Percentiles rank a stretch among this genome's conserved stretches.
Conservation (phyloP, 2,797 vertebrate species). For the Xyrichtys novacula region DNA sequence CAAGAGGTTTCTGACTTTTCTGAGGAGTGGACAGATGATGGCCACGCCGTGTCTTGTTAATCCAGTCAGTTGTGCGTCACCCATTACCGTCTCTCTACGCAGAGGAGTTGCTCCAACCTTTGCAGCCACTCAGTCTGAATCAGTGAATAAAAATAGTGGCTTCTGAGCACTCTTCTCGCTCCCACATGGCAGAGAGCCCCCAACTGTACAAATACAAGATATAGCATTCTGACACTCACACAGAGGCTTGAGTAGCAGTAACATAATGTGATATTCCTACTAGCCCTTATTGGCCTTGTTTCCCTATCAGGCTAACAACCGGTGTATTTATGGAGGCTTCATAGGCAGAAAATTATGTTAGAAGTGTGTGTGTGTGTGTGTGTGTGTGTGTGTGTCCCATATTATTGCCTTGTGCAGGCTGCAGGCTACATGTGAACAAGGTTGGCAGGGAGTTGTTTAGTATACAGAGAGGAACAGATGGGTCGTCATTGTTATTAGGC, state of each 20-base stretch:
- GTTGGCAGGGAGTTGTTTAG: slow-evolving; percentile 57
- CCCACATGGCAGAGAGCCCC: slow-evolving; percentile 49
- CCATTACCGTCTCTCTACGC: slow-evolving; percentile 20
- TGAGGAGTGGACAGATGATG: slow-evolving; percentile 20
- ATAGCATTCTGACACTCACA: slow-evolving; percentile 22
- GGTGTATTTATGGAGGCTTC: slow-evolving; percentile 47
- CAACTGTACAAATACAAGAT: slow-evolving; percentile 47
- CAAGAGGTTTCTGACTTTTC: slow-evolving; percentile 12
- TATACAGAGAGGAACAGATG: slow-evolving; percentile 71
- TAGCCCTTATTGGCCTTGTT: slow-evolving; percentile 46
- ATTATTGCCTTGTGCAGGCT: slow-evolving; percentile 50
- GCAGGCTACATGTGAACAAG: slow-evolving; percentile 50
- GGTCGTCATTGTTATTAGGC: slow-evolving; percentile 64
- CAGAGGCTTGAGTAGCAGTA: slow-evolving; percentile 52
- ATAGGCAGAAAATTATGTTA: slow-evolving; percentile 44
- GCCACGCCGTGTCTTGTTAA: slow-evolving; percentile 24
- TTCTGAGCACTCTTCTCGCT: slow-evolving; percentile 42
- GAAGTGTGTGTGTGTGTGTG: slow-evolving; percentile 26
- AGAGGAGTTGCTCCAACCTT: slow-evolving; percentile 29
- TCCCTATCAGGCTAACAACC: slow-evolving; percentile 54
- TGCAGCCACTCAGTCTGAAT: slow-evolving; percentile 56
- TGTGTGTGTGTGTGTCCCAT: slow-evolving; percentile 36
- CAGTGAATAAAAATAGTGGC: slow-evolving; percentile 73
- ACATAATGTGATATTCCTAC: slow-evolving; percentile 40
- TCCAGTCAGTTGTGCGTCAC: slow-evolving; percentile 52